A percentile compares a stretch with the other conserved stretches of the same genome.
These are phyloP conservation scores for Petromus typicus DNA, from an alignment of 2,113 vertebrate species.

Conservation along the genomic window DNA sequence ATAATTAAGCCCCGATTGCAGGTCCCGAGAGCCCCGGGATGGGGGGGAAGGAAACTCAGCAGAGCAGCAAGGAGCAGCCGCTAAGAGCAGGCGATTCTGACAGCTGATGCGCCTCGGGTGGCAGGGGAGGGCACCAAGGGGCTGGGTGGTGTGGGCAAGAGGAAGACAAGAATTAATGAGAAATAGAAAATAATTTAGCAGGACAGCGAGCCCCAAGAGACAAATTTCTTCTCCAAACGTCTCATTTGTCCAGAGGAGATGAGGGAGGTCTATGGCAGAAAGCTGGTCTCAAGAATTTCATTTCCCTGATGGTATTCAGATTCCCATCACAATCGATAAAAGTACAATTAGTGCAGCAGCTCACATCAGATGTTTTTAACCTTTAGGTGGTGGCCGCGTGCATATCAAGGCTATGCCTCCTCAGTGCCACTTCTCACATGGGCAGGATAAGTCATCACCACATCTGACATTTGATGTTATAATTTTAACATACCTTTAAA, in stretches of 20 bases:
- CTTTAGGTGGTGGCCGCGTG: conserved; percentile 64
- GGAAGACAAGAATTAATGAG: conserved; percentile 75
- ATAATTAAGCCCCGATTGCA: conserved; percentile 6
- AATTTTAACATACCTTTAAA: conserved; percentile 76
- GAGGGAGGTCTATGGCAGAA: conserved; percentile 55
- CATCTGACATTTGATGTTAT: conserved; percentile 72
- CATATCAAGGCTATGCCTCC: conserved; percentile 53
- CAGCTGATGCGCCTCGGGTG: background rate
- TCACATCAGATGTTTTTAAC: conserved; percentile 58
- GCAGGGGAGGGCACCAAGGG: conserved; percentile 13
- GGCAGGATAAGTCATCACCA: conserved; percentile 63
- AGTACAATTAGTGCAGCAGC: conserved; percentile 61
- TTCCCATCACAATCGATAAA: conserved; percentile 68
- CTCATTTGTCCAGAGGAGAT: conserved; percentile 74
- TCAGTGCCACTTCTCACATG: conserved; percentile 7
- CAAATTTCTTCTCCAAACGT: conserved; percentile 56
- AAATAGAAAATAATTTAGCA: conserved; percentile 70
- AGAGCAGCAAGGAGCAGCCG: background rate
- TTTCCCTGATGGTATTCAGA: conserved; percentile 70
- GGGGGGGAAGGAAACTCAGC: background rate
- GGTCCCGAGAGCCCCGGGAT: background rate
- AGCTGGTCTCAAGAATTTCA: conserved; percentile 66
- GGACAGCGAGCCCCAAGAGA: conserved; percentile 70
- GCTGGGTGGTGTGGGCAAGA: conserved; percentile 28
- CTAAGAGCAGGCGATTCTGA: conserved; percentile 20